Evolutionary conservation across 2,797 vertebrate species (phyloP), one percentile per base, ranked within the genome.

Genomic region (Myripristis jacobus): DNA sequence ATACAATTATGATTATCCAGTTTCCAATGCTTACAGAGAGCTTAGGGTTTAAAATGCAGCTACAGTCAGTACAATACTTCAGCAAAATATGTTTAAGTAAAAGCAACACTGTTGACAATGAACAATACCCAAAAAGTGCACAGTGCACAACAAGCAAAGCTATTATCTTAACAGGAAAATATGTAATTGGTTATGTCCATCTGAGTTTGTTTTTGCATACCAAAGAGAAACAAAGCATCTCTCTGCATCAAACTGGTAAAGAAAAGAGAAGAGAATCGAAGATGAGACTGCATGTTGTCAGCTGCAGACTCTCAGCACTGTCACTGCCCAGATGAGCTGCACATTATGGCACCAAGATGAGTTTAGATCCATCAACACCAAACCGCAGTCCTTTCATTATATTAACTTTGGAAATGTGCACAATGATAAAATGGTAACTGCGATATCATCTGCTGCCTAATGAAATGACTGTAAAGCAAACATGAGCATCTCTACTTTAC

Each of bases 201-300:
- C n/a, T n/a, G n/a, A n/a, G n/a, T n/a, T n/a, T 44, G 36, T 70
- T n/a, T 24, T 27, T 41, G 54, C 27, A 62, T 58, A 47, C 70
- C 44, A 27, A 36, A 22, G n/a, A 63, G 51, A 69, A 58, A 22
- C 24, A 55, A 71, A 74, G 19, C 70, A 34, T 70, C 25, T 53
- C 50, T 53, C 51, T 57, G 6, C 19, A 65, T 56, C 15, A n/a
- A 18, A 70, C 59, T 19, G 58, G 24, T 34, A 36, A 60, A 6
- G 43, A 55, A 61, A 36, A 54, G 19, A 2, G 52, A 55, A 55
- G 24, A 19, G 13, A 31, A 43, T 52, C 22, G 27, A 11, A 15
- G 50, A 3, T 27, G 13, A 52, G 3, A 53, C 24, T 15, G 52
- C 19, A 54, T 8, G 34, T 36, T 36, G 34, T 9, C 9, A 54